Evolutionary conservation across 2,888 invertebrate genomes (phyloP).

Genomic region (Drosophila percnosoma): DNA sequence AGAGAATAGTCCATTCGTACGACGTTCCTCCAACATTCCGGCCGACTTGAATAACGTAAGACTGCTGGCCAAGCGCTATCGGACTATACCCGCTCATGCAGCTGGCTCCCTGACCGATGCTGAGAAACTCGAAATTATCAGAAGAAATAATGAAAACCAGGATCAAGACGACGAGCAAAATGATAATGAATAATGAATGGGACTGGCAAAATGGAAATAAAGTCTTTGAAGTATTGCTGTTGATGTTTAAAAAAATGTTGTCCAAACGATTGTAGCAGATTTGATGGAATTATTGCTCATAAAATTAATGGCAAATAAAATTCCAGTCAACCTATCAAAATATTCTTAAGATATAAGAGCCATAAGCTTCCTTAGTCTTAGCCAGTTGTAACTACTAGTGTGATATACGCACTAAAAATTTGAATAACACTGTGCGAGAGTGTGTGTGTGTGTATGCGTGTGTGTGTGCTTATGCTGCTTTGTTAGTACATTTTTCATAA

Average conservation of each 20-base stretch:
- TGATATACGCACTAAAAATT: constrained; percentile 11
- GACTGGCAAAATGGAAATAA: neutral
- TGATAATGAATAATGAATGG: constrained; percentile 6
- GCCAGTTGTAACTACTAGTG: neutral
- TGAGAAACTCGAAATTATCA: constrained; percentile 42
- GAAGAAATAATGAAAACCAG: constrained; percentile 14
- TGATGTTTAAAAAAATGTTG: constrained; percentile 3
- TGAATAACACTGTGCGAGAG: constrained; percentile 27
- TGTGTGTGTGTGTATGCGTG: constrained; percentile 2
- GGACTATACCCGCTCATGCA: constrained; percentile 15
- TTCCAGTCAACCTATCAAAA: constrained; percentile 4
- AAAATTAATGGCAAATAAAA: constrained; percentile 7
- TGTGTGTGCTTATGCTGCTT: constrained; percentile 54
- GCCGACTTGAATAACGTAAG: constrained; percentile 24
- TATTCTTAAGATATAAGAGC: neutral
- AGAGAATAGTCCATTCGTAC: constrained; percentile 1
- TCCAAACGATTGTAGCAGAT: neutral
- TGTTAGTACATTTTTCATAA: constrained; percentile 80
- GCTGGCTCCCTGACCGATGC: constrained; percentile 53
- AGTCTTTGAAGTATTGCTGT: neutral
- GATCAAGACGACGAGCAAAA: constrained; percentile 2
- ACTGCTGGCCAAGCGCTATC: constrained; percentile 25
- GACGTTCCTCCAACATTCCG: constrained; percentile 16
- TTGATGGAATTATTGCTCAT: neutral
- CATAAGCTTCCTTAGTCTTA: neutral